Conservation (phyloP, 2,113 vertebrate species). For the Carassius auratus region DNA sequence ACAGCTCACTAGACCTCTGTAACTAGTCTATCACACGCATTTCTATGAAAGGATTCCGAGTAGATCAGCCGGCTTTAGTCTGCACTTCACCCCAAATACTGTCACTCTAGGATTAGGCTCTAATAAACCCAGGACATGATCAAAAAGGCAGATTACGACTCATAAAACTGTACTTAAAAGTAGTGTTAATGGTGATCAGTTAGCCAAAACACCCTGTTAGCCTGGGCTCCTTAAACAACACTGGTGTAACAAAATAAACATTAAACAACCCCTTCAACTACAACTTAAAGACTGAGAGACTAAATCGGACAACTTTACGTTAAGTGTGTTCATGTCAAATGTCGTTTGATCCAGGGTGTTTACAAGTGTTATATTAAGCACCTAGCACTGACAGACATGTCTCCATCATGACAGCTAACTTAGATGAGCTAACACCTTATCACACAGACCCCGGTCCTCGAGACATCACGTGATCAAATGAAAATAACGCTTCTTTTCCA, state of each 20-base stretch:
- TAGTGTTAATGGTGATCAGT: background rate
- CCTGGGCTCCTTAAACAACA: background rate
- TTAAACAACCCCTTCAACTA: background rate
- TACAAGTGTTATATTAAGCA: background rate
- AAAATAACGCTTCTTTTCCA: background rate
- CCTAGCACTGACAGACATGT: slow-evolving; percentile 11
- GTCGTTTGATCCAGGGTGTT: background rate
- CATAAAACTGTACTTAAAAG: background rate
- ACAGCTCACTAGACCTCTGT: background rate
- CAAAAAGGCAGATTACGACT: background rate
- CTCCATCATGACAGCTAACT: slow-evolving; percentile 27
- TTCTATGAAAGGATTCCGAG: background rate
- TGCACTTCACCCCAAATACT: background rate
- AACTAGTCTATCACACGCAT: background rate
- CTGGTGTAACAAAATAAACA: background rate
- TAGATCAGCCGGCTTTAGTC: background rate
- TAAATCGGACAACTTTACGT: background rate
- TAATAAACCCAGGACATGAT: background rate
- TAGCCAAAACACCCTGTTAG: slow-evolving; percentile 3
- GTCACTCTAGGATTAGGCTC: background rate
- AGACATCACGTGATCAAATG: background rate
- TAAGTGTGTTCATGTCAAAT: background rate
- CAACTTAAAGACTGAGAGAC: background rate
- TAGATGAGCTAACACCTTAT: background rate
- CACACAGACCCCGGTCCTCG: background rate